These are phyloP conservation scores for Pseudanteris insignis DNA, from an alignment of 2,888 invertebrate genomes.

Conservation along the genomic window DNA sequence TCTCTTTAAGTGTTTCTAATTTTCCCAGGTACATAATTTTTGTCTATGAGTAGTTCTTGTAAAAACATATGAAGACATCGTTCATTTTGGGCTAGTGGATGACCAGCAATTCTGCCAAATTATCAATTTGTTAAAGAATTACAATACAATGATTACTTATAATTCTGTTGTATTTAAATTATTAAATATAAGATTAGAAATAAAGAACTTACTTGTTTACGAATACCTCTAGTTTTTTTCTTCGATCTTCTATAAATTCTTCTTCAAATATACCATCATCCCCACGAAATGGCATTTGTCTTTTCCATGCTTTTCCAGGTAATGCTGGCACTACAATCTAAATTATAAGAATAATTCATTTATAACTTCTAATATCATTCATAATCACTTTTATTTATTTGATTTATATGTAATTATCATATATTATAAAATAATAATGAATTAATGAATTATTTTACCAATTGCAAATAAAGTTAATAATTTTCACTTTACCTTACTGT, in stretches of 20 bases:
- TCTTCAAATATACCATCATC: constrained; percentile 99
- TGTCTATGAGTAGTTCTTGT: constrained; percentile 94
- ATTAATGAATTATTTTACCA: background rate
- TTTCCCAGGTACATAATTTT: constrained; percentile 99
- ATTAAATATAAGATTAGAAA: background rate
- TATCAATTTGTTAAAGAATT: no score
- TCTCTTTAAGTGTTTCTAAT: constrained; percentile 96
- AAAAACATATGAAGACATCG: constrained; percentile 94
- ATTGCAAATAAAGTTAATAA: constrained; percentile 38
- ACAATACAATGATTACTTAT: no score
- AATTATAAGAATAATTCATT: constrained; percentile 33
- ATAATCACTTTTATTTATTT: no score
- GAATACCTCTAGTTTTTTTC: constrained; percentile 97
- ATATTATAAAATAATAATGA: background rate
- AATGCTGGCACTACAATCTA: constrained; percentile 98
- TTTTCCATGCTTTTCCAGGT: constrained; percentile 98
- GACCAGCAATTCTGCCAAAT: constrained; percentile 87
- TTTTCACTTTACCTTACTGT: constrained; percentile 83
- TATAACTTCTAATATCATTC: background rate
- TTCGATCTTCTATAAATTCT: constrained; percentile 98
- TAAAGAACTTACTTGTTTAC: constrained; percentile 87
- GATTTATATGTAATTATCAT: no score
- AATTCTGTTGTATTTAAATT: no score
- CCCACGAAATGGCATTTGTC: constrained; percentile 96
- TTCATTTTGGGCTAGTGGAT: constrained; percentile 98